A percentile compares a stretch with the other conserved stretches of the same genome.
Evolutionary conservation across 1,140 invertebrate species (phyloP).

Genomic region (Drosophila pectinifera): DNA sequence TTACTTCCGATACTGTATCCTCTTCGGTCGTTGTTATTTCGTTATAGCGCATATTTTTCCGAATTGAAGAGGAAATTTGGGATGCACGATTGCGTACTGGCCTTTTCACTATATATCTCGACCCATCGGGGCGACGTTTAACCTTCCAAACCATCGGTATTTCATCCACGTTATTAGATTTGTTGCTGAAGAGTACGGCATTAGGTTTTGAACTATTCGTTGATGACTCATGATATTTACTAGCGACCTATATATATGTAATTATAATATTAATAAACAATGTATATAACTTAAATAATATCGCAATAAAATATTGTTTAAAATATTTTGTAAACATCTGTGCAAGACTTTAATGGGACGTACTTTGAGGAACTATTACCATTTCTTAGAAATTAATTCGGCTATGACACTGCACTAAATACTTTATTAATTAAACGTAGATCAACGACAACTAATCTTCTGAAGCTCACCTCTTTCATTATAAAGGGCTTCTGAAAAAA

Average conservation of each 20-base stretch:
- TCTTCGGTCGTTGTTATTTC: constrained; percentile 92
- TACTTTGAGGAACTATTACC: too few species aligned
- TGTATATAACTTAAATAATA: too few species aligned
- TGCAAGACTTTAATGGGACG: too few species aligned
- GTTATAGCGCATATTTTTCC: constrained; percentile 87
- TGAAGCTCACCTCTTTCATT: too few species aligned
- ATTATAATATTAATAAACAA: not conserved
- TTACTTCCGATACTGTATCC: constrained; percentile 92
- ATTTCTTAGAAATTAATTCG: too few species aligned
- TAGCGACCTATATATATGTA: constrained; percentile 48
- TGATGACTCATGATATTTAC: constrained; percentile 22
- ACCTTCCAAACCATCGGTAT: constrained; percentile 92
- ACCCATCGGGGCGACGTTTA: constrained; percentile 91
- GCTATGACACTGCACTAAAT: too few species aligned
- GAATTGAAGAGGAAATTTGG: constrained; percentile 42
- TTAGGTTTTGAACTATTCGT: constrained; percentile 26
- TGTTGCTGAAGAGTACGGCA: constrained; percentile 30
- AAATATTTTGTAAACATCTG: too few species aligned
- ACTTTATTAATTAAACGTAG: too few species aligned
- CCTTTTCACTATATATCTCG: constrained; percentile 91
- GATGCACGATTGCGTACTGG: constrained; percentile 89
- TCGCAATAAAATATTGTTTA: not conserved
- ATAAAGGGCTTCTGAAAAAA: too few species aligned
- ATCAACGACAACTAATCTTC: too few species aligned
- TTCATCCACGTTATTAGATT: constrained; percentile 41